These are phyloP conservation scores for Narcine bancroftii DNA, from an alignment of 2,113 vertebrate species.

Conservation along the genomic window DNA sequence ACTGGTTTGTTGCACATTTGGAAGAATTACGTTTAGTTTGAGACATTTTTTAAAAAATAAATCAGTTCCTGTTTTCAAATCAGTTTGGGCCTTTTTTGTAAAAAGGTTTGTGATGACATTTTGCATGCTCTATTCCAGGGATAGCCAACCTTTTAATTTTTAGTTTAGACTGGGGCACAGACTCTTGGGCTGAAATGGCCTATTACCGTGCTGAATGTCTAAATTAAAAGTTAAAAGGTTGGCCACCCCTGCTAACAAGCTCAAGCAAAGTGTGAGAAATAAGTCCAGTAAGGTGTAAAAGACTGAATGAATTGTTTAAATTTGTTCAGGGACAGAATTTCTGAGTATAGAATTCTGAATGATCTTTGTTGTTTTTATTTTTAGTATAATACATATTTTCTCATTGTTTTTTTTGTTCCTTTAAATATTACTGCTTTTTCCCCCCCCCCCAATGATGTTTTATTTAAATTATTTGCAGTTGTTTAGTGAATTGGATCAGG, in stretches of 20 bases:
- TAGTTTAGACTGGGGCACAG: no score
- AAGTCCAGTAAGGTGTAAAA: not conserved
- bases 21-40: not conserved
- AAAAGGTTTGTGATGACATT: not conserved
- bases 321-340: not conserved
- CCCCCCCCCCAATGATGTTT: not conserved
- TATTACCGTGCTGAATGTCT: no score
- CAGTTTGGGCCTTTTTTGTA: not conserved
- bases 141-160: no score
- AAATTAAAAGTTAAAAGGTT: no score
- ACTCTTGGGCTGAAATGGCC: no score
- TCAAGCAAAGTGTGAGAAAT: not conserved
- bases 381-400: not conserved
- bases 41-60: not conserved
- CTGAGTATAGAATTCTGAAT: no score
- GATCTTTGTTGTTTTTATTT: not conserved
- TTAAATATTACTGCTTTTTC: not conserved
- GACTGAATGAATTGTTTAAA: not conserved
- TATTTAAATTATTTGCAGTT: constrained; percentile 58
- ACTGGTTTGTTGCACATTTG: not conserved
- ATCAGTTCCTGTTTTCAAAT: not conserved
- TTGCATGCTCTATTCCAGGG: not conserved
- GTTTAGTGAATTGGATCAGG: constrained; percentile 97
- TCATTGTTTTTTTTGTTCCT: not conserved
- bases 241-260: no score